phyloP scores from a whole-genome alignment of 2,888 invertebrate genomes.

The Amphipoea oculea region DNA sequence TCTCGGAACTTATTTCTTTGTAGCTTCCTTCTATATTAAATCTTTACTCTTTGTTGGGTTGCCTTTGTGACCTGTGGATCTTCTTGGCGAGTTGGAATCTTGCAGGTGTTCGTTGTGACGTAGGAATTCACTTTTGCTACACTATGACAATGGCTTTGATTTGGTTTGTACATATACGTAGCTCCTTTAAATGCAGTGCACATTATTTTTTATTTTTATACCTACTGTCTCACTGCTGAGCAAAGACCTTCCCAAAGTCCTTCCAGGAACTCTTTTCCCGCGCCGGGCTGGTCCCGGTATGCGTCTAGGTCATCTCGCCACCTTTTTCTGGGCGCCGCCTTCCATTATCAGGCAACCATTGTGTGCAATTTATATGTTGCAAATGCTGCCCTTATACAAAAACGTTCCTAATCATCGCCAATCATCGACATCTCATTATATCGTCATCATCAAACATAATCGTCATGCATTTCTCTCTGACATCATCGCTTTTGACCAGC shows the following conservation, averaged over 20 bases:
- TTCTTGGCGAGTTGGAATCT: conserved; percentile 7
- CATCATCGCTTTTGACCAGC: neutral
- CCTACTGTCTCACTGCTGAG: too few relatives aligned
- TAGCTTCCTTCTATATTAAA: conserved; percentile 49
- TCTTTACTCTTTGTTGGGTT: conserved; percentile 47
- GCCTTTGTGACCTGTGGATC: conserved; percentile 39
- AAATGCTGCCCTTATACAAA: neutral
- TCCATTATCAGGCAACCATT: too few relatives aligned
- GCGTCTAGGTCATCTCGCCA: neutral
- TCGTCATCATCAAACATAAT: neutral
- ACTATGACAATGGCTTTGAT: neutral
- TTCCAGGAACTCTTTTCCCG: too few relatives aligned
- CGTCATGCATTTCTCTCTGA: neutral
- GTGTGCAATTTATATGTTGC: neutral
- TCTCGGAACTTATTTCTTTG: conserved; percentile 57
- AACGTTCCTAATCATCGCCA: neutral
- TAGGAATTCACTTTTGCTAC: conserved; percentile 1
- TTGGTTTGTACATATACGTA: neutral
- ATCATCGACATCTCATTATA: neutral
- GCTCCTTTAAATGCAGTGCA: neutral
- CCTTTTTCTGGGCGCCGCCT: too few relatives aligned
- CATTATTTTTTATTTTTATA: too few relatives aligned
- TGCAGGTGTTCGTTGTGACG: conserved; percentile 22
- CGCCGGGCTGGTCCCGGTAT: neutral
- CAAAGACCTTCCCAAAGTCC: too few relatives aligned